These are phyloP conservation scores for Euschistus heros DNA, from an alignment of 1,140 invertebrate species.

Conservation along the genomic window DNA sequence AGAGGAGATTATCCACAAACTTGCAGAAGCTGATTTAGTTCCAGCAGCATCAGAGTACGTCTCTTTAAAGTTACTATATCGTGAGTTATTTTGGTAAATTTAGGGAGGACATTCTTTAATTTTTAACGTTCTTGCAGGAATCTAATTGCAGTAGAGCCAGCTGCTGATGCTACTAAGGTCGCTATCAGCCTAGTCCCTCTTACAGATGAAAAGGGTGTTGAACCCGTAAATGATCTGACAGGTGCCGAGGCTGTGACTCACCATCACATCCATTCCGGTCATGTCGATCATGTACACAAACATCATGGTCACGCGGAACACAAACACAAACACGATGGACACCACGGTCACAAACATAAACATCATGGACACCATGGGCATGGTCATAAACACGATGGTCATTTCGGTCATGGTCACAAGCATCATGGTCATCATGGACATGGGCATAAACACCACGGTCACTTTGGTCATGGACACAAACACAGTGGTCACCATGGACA, in stretches of 20 bases:
- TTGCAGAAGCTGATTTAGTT: neutral
- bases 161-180: neutral
- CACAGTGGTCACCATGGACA: constrained; percentile 21
- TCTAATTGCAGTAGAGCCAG: neutral
- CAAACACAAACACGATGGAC: constrained; percentile 22
- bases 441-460: constrained; percentile 21
- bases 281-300: constrained; percentile 21
- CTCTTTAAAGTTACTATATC: too few species aligned
- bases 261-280: constrained; percentile 22
- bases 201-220: neutral
- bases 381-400: constrained; percentile 20
- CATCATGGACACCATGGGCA: constrained; percentile 23
- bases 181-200: neutral
- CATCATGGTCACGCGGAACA: constrained; percentile 21
- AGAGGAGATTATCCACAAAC: neutral
- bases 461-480: constrained; percentile 22
- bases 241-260: constrained; percentile 22
- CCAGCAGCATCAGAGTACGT: neutral
- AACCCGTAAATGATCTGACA: constrained; percentile 18
- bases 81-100: too few species aligned
- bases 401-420: constrained; percentile 22
- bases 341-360: constrained; percentile 21
- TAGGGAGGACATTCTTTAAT: too few species aligned
- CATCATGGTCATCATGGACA: constrained; percentile 21
- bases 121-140: neutral